Evolutionary conservation across 2,113 vertebrate species (phyloP).

Genomic region (Rhipidura dahli): DNA sequence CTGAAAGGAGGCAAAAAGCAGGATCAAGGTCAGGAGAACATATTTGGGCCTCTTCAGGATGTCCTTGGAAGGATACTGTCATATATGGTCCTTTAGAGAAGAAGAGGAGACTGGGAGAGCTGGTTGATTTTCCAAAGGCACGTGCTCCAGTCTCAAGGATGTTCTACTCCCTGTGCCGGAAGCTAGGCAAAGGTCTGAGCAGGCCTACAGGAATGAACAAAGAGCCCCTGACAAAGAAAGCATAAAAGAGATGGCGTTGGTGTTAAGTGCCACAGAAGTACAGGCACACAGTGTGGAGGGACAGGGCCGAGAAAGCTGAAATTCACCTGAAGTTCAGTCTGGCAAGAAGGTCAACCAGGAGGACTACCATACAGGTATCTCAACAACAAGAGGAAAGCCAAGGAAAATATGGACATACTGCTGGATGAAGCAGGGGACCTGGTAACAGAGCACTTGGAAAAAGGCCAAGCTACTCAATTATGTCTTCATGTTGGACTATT

Average conservation of each 20-base stretch:
- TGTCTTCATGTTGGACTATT: background rate
- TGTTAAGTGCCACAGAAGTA: background rate
- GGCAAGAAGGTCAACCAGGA: background rate
- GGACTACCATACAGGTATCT: background rate
- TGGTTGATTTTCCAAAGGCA: background rate
- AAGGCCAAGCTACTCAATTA: background rate
- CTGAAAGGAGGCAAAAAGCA: background rate
- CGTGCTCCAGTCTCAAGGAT: background rate
- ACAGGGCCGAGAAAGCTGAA: background rate
- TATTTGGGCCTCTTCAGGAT: background rate
- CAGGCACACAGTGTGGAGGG: background rate
- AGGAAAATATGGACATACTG: background rate
- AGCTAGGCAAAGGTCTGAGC: background rate
- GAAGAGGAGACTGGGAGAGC: background rate
- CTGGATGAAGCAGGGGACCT: background rate
- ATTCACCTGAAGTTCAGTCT: background rate
- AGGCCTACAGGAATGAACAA: background rate
- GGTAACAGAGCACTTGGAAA: background rate
- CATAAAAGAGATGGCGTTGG: background rate
- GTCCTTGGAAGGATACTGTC: background rate
- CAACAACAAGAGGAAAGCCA: background rate
- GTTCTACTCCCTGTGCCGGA: background rate
- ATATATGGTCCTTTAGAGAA: background rate
- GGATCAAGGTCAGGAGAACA: background rate
- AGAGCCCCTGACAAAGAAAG: background rate